A percentile compares a stretch with the other conserved stretches of the same genome.
Conservation (phyloP, 2,888 invertebrate species). For the Ectemnius lituratus region DNA sequence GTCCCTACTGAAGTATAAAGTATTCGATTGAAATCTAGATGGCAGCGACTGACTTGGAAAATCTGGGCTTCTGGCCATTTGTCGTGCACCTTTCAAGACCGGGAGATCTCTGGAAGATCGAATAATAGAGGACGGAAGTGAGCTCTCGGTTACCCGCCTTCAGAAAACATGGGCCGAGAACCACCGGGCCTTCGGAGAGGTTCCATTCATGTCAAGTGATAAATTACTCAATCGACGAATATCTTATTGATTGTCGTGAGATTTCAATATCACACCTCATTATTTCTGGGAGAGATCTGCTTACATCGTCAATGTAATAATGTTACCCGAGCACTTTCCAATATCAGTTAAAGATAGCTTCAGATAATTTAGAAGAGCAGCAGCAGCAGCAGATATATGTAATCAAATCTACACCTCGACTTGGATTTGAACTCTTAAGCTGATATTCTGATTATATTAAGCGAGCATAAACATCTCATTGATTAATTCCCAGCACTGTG, state of each 20-base stretch:
- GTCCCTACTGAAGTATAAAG: background rate
- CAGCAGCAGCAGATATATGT: too few species aligned
- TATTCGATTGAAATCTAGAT: conserved; percentile 7
- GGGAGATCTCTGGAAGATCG: conserved; percentile 16
- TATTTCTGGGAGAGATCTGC: too few species aligned
- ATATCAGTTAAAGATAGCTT: too few species aligned
- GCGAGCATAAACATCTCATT: too few species aligned
- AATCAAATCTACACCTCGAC: too few species aligned
- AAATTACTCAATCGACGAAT: conserved; percentile 12
- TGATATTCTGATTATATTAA: too few species aligned
- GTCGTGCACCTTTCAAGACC: conserved; percentile 18
- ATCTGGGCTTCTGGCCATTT: conserved; percentile 22
- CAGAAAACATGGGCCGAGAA: conserved; percentile 1
- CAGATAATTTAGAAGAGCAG: too few species aligned
- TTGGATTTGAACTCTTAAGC: too few species aligned
- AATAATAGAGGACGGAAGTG: conserved; percentile 4
- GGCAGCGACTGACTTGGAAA: conserved; percentile 25
- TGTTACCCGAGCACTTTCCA: too few species aligned
- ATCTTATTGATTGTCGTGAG: conserved; percentile 1
- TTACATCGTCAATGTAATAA: too few species aligned
- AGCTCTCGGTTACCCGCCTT: background rate
- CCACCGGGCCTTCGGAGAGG: background rate
- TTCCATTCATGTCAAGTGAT: conserved; percentile 16
- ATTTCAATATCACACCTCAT: background rate
- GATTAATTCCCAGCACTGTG: too few species aligned